Evolutionary conservation across 1,140 invertebrate genomes (phyloP), one percentile per base, ranked within the genome.

Genomic region (Pogonus chalceus): DNA sequence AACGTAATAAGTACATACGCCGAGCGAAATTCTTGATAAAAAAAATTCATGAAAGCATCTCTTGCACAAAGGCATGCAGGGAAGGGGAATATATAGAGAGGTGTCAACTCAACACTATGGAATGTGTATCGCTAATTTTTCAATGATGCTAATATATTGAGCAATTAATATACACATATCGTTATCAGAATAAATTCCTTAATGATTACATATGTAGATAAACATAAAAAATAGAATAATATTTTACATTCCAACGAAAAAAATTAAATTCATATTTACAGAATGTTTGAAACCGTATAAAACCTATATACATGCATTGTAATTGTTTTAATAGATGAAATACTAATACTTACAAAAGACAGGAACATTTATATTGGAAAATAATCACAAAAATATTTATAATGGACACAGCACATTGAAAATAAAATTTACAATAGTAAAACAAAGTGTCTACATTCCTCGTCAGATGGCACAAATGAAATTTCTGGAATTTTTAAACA

Each of bases 21-120:
- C 35, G 4, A 35, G 47, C n/a, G n/a, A n/a, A n/a, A n/a, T 31
- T 31, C 26, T 14, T 7, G 14, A 1, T 16, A 51, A 26, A 31
- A 54, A 51, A 39, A 51, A n/a, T n/a, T 37, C 12, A 57, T 35
- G 18, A 26, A 48, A 49, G 39, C 3, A 46, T 20, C 3, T 39
- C 12, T 24, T 31, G 21, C 35, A 21, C 26, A 46, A 24, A 52
- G 16, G 22, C n/a, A 24, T 4, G 3, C 9, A 43, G 37, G 10
- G 35, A 12, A 49, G 20, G 50, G 7, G 31, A 35, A 35, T 46
- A 20, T 37, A 20, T 20, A 20, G 20, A 35, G 52, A n/a, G 10
- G 24, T 63, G 68, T 58, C 65, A 61, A 68, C 9, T 72, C 70
- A 72, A 72, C 64, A 70, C 62, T 70, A 56, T 62, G 69, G 68